A percentile compares a stretch with the other conserved stretches of the same genome.
Evolutionary conservation across 2,797 vertebrate species (phyloP).

Genomic region (Pagetopsis macropterus): DNA sequence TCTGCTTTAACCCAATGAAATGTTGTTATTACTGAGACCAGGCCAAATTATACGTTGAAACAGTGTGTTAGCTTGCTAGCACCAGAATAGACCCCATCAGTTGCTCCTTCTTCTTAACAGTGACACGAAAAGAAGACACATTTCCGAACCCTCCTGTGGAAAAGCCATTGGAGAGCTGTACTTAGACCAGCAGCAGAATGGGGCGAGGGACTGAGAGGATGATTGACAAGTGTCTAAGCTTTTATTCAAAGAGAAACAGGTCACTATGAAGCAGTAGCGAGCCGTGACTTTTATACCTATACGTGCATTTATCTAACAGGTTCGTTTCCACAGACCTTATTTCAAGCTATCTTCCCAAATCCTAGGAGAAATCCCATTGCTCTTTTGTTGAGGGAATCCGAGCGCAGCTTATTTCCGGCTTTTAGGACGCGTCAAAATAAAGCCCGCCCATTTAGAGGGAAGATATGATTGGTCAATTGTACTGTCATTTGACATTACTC

Average conservation of each 20-base stretch:
- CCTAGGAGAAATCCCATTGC: too few relatives aligned
- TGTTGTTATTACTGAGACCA: conserved; percentile 33
- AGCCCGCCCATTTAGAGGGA: too few relatives aligned
- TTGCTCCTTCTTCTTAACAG: conserved; percentile 37
- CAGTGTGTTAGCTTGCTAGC: conserved; percentile 32
- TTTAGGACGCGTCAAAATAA: too few relatives aligned
- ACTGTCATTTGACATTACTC: too few relatives aligned
- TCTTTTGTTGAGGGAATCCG: too few relatives aligned
- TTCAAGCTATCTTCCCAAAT: too few relatives aligned
- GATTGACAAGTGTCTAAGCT: conserved; percentile 52
- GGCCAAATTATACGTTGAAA: conserved; percentile 49
- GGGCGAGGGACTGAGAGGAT: conserved; percentile 40
- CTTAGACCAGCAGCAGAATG: conserved; percentile 38
- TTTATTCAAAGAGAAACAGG: conserved; percentile 57
- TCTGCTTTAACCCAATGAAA: conserved; percentile 11
- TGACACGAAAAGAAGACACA: conserved; percentile 35
- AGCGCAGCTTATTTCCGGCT: too few relatives aligned
- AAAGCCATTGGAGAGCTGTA: conserved; percentile 70
- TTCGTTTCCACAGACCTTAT: too few relatives aligned
- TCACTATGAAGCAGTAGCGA: conserved; percentile 39
- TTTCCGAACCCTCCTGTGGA: conserved; percentile 70
- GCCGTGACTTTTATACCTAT: too few relatives aligned
- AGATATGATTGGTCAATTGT: too few relatives aligned
- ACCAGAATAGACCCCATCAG: conserved; percentile 36
- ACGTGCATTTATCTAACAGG: too few relatives aligned